Evolutionary conservation across 2,113 vertebrate genomes (phyloP).

Genomic region (Euleptes europaea): DNA sequence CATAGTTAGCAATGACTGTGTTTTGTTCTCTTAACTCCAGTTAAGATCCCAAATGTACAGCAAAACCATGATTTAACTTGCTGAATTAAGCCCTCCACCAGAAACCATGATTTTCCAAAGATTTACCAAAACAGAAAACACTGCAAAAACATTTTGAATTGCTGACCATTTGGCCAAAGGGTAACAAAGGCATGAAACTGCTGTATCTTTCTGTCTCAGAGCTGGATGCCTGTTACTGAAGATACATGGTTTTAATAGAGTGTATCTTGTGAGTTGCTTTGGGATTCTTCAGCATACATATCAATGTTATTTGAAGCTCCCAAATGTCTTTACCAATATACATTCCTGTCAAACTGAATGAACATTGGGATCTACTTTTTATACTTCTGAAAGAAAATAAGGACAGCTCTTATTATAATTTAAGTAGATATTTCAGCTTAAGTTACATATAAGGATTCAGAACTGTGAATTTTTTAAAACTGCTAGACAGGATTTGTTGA

Average conservation of each 20-base stretch:
- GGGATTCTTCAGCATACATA: background rate
- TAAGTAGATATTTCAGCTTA: constrained; percentile 1
- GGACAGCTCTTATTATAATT: background rate
- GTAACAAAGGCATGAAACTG: constrained; percentile 1
- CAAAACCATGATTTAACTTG: background rate
- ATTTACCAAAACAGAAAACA: background rate
- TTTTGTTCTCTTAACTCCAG: background rate
- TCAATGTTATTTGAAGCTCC: background rate
- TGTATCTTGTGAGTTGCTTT: background rate
- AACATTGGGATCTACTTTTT: constrained; percentile 25
- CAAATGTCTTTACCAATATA: constrained; percentile 6
- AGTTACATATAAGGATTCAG: constrained; percentile 16
- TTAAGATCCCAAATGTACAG: background rate
- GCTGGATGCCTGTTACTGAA: background rate
- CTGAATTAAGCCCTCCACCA: background rate
- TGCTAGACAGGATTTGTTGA: constrained; percentile 20
- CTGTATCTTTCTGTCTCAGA: constrained; percentile 14
- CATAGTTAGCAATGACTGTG: background rate
- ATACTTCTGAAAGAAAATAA: constrained; percentile 12
- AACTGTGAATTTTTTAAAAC: background rate
- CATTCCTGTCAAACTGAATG: background rate
- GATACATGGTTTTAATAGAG: background rate
- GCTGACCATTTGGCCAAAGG: background rate
- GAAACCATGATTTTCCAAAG: background rate
- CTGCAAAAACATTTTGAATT: background rate